These are phyloP conservation scores for Schizotus pectinicornis DNA, from an alignment of 2,888 invertebrate genomes.

Conservation along the genomic window DNA sequence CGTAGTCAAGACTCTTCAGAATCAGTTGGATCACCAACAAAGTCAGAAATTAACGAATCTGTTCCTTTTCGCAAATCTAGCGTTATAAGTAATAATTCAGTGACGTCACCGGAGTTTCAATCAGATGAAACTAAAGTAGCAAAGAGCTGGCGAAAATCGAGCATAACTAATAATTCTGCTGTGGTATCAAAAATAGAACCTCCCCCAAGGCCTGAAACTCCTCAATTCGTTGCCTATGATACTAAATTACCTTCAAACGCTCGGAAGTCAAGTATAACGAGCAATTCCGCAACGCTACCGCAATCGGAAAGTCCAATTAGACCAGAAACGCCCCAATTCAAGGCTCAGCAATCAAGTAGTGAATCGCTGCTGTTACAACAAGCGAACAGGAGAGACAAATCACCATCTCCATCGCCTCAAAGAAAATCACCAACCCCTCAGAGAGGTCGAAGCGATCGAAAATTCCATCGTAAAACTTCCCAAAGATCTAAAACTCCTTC, in stretches of 20 bases:
- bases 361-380: conserved; percentile 2
- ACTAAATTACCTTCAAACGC: neutral
- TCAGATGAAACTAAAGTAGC: too few relatives aligned
- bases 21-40: neutral
- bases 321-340: neutral
- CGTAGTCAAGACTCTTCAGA: neutral
- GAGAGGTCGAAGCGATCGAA: conserved; percentile 19
- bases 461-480: conserved; percentile 9
- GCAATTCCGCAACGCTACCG: neutral
- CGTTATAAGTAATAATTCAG: too few relatives aligned
- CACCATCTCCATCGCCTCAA: conserved; percentile 32
- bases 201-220: neutral
- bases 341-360: conserved; percentile 20
- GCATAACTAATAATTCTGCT: neutral
- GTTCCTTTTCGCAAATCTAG: too few relatives aligned
- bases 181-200: neutral
- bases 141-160: conserved; percentile 3
- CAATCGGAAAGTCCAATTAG: neutral
- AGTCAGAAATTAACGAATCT: neutral
- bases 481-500: conserved; percentile 29
- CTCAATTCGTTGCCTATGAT: neutral
- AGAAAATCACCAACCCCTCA: conserved; percentile 29
- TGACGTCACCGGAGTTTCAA: too few relatives aligned
- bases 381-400: conserved; percentile 23
- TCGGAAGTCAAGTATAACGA: neutral